Conservation (phyloP, 2,113 vertebrate genomes). For the Scartelaos histophorus region DNA sequence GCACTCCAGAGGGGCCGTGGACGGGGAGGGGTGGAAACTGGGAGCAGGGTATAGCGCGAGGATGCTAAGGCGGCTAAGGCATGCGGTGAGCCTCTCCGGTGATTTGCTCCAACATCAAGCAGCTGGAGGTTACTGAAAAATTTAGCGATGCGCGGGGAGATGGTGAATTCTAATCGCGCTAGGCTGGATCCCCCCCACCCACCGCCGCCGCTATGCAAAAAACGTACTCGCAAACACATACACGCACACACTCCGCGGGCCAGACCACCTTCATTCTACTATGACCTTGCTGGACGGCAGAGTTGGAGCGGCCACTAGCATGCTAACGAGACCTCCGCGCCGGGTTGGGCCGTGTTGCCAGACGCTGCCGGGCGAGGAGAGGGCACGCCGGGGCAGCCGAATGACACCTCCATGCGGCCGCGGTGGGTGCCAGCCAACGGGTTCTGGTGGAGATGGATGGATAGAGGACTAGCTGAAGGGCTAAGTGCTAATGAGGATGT, state of each 20-base stretch:
- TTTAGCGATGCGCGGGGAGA: slow-evolving; percentile 72
- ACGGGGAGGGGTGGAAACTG: slow-evolving; percentile 20
- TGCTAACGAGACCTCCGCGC: slow-evolving; percentile 65
- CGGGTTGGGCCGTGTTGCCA: slow-evolving; percentile 35
- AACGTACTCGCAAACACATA: slow-evolving; percentile 15
- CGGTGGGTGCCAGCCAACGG: slow-evolving; percentile 29
- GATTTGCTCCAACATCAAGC: slow-evolving; percentile 79
- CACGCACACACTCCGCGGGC: slow-evolving; percentile 32
- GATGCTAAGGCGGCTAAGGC: slow-evolving; percentile 52
- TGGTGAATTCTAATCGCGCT: slow-evolving; percentile 75
- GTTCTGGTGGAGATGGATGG: slow-evolving; percentile 19
- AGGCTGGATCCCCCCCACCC: slow-evolving; percentile 14
- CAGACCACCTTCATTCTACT: slow-evolving; percentile 70
- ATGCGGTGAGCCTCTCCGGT: slow-evolving; percentile 70
- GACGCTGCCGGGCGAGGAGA: slow-evolving; percentile 40
- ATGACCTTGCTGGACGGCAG: slow-evolving; percentile 69
- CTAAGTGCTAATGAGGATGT: slow-evolving; percentile 22
- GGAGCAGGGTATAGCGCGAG: slow-evolving; percentile 20
- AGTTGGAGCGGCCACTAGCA: slow-evolving; percentile 58
- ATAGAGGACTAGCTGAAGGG: slow-evolving; percentile 13
- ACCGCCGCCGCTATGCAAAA: neutral
- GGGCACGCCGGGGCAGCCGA: slow-evolving; percentile 51
- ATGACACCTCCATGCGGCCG: slow-evolving; percentile 49
- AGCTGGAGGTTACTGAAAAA: slow-evolving; percentile 83
- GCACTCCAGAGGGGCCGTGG: slow-evolving; percentile 60